Base-by-base conservation (phyloP, 2,113 vertebrate species). In the Pipra filicauda region DNA sequence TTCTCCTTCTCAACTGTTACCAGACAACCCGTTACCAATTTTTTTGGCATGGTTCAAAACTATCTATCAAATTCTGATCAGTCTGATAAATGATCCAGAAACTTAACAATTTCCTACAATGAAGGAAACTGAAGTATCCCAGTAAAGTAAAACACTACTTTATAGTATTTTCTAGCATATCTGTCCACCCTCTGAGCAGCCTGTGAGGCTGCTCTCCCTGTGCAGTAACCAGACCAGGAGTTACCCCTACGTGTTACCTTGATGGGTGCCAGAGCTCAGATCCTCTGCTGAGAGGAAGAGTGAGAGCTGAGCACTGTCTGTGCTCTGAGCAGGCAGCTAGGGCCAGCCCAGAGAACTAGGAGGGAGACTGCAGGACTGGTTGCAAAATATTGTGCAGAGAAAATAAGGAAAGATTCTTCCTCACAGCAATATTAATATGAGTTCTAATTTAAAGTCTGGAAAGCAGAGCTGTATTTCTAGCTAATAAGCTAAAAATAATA, bases 271-370 rank as follows among this genome's bases (percentile, higher is more conserved):
- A 22, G 20, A 62, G 54, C 17, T 61, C 78, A 46, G 21, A n/a
- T 21, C 27, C 30, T 55, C 49, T 72, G 48, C 66, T 15, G 43
- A 59, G 39, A 35, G 44, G 9, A 58, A 55, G 9, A 9, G 15
- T 0, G 0, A 49, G 74, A 55, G 43, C 27, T 51, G 35, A 64
- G 74, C 49, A 55, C 12, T 4, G 1, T 8, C 31, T 51, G n/a
- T 2, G 7, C 55, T 62, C 73, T 1, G 3, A 21, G 11, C 49
- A 37, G 66, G 62, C 27, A 52, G 71, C 52, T 58, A 43, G 28
- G 20, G 24, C 23, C 35, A 57, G 46, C 39, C 65, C 44, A 75
- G 21, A 57, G 46, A 72, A 22, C 26, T 4, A 21, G 15, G 35
- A 52, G 21, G 31, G 58, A 78, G 22, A 21, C 0, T 12, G 6